Evolutionary conservation across 1,140 invertebrate genomes (phyloP).

Genomic region (Leguminivora glycinivorella): DNA sequence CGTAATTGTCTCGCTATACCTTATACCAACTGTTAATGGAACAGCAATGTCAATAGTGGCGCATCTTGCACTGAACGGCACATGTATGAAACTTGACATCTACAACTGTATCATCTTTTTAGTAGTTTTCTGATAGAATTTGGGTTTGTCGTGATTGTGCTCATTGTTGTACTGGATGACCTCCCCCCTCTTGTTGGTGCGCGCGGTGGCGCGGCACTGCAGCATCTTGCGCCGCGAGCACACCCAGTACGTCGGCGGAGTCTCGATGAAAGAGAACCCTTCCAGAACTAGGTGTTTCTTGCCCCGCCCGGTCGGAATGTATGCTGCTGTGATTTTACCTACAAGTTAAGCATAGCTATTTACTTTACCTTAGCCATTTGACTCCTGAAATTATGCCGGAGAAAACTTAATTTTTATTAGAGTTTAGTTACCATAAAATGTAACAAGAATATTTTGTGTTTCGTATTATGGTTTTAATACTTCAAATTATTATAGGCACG

Average conservation of each 20-base stretch:
- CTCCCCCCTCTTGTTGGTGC: slow-evolving; percentile 56
- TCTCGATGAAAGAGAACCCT: slow-evolving; percentile 56
- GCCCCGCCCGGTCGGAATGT: slow-evolving; percentile 58
- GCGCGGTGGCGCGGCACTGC: slow-evolving; percentile 50
- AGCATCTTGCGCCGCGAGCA: slow-evolving; percentile 52
- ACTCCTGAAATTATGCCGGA: neutral
- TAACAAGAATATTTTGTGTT: neutral
- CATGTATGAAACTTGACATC: neutral
- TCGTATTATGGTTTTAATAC: neutral
- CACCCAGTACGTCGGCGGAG: slow-evolving; percentile 48
- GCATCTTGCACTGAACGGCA: too few relatives aligned
- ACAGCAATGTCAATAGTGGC: too few relatives aligned
- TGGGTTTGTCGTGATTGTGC: slow-evolving; percentile 58
- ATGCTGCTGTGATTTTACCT: slow-evolving; percentile 52
- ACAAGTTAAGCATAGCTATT: slow-evolving; percentile 32
- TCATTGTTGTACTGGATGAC: slow-evolving; percentile 45
- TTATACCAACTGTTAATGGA: too few relatives aligned
- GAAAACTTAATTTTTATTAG: too few relatives aligned
- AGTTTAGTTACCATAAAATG: too few relatives aligned
- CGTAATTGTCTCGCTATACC: too few relatives aligned
- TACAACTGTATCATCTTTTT: slow-evolving; percentile 46
- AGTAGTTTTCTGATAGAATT: slow-evolving; percentile 49
- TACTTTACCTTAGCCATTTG: neutral
- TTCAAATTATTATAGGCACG: neutral
- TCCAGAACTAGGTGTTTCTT: slow-evolving; percentile 52